Percentiles rank a stretch among this genome's conserved stretches.
These are phyloP conservation scores for Pissodes strobi DNA, from an alignment of 1,140 invertebrate genomes.

Conservation along the genomic window DNA sequence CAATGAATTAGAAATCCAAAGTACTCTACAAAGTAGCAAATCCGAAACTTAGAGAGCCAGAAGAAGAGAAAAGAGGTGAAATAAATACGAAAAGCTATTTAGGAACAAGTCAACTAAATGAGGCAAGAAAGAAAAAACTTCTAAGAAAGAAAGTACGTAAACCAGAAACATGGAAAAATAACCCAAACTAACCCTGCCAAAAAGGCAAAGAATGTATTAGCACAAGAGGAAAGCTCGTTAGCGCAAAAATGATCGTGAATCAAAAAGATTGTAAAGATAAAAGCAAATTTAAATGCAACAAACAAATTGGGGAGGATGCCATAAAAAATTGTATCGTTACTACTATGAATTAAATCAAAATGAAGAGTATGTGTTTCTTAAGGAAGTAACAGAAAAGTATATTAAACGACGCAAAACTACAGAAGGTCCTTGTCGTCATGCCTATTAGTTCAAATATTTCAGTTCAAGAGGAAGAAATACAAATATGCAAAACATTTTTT, in stretches of 20 bases:
- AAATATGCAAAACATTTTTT: slow-evolving; percentile 5
- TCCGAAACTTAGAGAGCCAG: no score
- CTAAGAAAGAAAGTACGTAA: slow-evolving; percentile 18
- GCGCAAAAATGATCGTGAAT: slow-evolving; percentile 3
- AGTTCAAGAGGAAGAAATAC: slow-evolving; percentile 15
- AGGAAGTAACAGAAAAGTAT: slow-evolving; percentile 13
- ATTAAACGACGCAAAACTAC: slow-evolving; percentile 12
- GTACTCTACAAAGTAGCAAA: no score
- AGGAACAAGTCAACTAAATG: no score
- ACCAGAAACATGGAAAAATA: slow-evolving; percentile 20
- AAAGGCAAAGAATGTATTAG: slow-evolving; percentile 13
- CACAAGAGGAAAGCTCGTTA: slow-evolving; percentile 2
- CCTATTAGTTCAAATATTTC: background rate
- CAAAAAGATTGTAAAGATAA: slow-evolving; percentile 16
- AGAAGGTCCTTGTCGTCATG: slow-evolving; percentile 7
- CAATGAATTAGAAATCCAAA: no score
- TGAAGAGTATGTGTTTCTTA: slow-evolving; percentile 26
- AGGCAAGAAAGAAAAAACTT: no score
- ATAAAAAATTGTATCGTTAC: slow-evolving; percentile 4
- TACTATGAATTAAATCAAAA: slow-evolving; percentile 22
- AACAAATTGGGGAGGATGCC: background rate
- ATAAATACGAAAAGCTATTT: no score
- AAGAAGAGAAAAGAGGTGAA: no score
- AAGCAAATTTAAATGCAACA: slow-evolving; percentile 8
- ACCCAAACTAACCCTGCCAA: slow-evolving; percentile 4